Conservation (phyloP, 1,140 invertebrate genomes). For the Lepidurus apus region DNA sequence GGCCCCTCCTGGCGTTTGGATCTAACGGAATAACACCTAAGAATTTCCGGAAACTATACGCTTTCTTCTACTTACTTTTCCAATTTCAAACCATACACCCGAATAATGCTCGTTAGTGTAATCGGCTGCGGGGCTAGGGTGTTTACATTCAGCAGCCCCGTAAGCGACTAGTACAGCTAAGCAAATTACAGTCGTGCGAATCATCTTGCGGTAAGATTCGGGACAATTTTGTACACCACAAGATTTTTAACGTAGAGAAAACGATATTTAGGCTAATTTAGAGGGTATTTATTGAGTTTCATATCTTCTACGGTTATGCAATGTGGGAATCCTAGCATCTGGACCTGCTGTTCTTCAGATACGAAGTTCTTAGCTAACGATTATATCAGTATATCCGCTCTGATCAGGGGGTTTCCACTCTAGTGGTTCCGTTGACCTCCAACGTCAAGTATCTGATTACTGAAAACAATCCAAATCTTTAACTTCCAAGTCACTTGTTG, state of each 20-base stretch:
- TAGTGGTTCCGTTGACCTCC: neutral
- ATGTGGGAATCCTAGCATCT: neutral
- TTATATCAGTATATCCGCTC: neutral
- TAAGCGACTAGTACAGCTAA: neutral
- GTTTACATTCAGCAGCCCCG: neutral
- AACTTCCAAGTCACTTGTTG: too few species aligned
- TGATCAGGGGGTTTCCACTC: neutral
- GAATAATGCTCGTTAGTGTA: slow-evolving; percentile 29
- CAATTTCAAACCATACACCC: slow-evolving; percentile 32
- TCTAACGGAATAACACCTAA: slow-evolving; percentile 34
- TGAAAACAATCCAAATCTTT: too few species aligned
- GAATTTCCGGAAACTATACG: neutral
- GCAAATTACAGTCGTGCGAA: neutral
- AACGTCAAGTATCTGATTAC: neutral
- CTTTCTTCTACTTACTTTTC: slow-evolving; percentile 26
- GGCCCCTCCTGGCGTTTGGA: slow-evolving; percentile 43
- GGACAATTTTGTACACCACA: neutral
- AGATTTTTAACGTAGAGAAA: neutral
- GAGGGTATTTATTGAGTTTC: neutral
- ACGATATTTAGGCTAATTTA: neutral
- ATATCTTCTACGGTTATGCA: neutral
- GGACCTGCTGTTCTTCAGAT: neutral
- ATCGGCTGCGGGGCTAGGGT: slow-evolving; percentile 23
- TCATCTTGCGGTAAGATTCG: neutral
- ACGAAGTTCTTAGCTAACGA: neutral